These are phyloP conservation scores for Myxocyprinus asiaticus DNA, from an alignment of 2,113 vertebrate species.

Conservation along the genomic window DNA sequence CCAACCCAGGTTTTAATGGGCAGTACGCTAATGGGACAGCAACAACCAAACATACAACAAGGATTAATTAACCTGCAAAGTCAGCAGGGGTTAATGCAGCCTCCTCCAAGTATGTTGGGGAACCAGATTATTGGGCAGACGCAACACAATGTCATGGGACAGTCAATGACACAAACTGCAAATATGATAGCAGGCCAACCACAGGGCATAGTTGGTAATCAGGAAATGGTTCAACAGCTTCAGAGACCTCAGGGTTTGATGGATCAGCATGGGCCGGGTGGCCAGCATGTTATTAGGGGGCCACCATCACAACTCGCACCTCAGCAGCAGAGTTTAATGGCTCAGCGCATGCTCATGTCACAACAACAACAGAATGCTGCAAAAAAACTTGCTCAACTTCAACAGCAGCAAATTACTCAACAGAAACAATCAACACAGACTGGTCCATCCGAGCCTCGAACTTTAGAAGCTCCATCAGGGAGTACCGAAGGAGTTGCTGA, in stretches of 20 bases:
- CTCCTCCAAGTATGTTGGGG: slow-evolving; percentile 73
- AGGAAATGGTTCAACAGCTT: slow-evolving; percentile 64
- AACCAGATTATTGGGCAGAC: slow-evolving; percentile 61
- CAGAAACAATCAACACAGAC: slow-evolving; percentile 63
- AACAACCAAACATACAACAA: slow-evolving; percentile 70
- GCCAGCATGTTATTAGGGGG: slow-evolving; percentile 80
- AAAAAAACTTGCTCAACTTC: slow-evolving; percentile 68
- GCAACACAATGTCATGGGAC: slow-evolving; percentile 67
- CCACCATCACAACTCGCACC: slow-evolving; percentile 75
- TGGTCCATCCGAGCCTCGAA: slow-evolving; percentile 15
- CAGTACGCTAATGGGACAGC: slow-evolving; percentile 69
- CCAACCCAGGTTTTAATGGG: slow-evolving; percentile 80
- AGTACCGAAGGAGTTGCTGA: slow-evolving; percentile 62
- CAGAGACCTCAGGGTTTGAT: slow-evolving; percentile 73
- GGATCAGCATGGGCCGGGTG: slow-evolving; percentile 78
- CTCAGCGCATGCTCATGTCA: slow-evolving; percentile 83
- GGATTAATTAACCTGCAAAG: slow-evolving; percentile 76
- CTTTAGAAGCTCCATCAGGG: slow-evolving; percentile 68
- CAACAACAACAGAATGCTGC: slow-evolving; percentile 75
- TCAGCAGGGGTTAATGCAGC: slow-evolving; percentile 76
- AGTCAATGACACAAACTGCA: slow-evolving; percentile 77
- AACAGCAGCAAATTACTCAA: slow-evolving; percentile 69
- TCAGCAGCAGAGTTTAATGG: slow-evolving; percentile 82
- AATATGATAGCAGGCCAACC: slow-evolving; percentile 71
- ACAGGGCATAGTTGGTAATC: slow-evolving; percentile 67